These are phyloP conservation scores for Ips typographus DNA, from an alignment of 1,140 invertebrate genomes.

Conservation along the genomic window DNA sequence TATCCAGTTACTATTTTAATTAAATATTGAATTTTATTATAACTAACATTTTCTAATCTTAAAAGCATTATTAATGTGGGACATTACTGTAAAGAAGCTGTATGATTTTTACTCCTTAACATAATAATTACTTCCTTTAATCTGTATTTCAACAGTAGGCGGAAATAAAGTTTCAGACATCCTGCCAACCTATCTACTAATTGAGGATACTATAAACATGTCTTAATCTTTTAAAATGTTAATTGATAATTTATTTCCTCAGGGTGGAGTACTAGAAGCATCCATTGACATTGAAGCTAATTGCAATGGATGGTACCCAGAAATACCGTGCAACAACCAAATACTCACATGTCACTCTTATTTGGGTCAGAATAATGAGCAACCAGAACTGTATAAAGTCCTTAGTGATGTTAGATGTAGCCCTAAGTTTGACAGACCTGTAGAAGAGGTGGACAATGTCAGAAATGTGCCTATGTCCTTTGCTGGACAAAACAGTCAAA, in stretches of 20 bases:
- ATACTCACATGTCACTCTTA: slow-evolving; percentile 36
- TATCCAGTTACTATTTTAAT: too few relatives aligned
- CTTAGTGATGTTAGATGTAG: slow-evolving; percentile 37
- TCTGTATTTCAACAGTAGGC: background rate
- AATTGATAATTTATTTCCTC: slow-evolving; percentile 10
- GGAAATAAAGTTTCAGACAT: background rate
- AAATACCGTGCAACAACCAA: slow-evolving; percentile 36
- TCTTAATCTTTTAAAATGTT: background rate
- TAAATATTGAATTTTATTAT: too few relatives aligned
- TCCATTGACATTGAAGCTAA: slow-evolving; percentile 32
- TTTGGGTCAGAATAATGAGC: slow-evolving; percentile 18
- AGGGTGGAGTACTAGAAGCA: slow-evolving; percentile 37
- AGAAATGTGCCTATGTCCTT: background rate
- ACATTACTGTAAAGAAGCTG: background rate
- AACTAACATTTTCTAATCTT: too few relatives aligned
- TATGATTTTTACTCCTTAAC: background rate
- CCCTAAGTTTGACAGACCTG: slow-evolving; percentile 30
- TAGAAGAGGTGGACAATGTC: slow-evolving; percentile 29
- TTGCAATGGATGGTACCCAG: slow-evolving; percentile 35
- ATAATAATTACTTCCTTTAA: background rate
- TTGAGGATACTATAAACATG: background rate
- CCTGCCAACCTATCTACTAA: background rate
- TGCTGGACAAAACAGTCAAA: background rate
- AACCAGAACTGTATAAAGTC: slow-evolving; percentile 20
- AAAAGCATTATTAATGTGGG: too few relatives aligned